A percentile compares a stretch with the other conserved stretches of the same genome.
These are phyloP conservation scores for Rhagologus leucostigma DNA, from an alignment of 2,113 vertebrate genomes.

Conservation along the genomic window DNA sequence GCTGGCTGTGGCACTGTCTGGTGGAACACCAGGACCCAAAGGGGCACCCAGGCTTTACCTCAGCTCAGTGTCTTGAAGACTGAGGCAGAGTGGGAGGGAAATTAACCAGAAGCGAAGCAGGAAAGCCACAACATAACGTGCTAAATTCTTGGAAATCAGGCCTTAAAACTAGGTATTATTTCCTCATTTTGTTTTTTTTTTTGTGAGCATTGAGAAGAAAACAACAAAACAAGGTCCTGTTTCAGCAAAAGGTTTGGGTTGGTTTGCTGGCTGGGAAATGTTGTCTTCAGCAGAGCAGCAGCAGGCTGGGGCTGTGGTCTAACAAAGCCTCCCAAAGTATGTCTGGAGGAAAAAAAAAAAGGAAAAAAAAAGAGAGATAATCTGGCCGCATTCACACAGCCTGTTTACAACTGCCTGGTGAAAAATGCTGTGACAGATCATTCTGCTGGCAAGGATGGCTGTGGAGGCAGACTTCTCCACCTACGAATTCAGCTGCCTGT, in stretches of 20 bases:
- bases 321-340: background rate
- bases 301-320: background rate
- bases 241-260: background rate
- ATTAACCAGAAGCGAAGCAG: background rate
- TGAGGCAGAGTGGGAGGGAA: background rate
- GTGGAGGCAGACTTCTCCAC: background rate
- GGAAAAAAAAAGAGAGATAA: background rate
- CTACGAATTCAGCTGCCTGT: background rate
- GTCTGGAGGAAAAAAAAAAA: background rate
- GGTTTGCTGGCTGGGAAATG: background rate
- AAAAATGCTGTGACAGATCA: background rate
- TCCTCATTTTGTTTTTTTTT: background rate
- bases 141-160: background rate
- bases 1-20: background rate
- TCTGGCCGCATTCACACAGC: background rate
- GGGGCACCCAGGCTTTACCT: background rate
- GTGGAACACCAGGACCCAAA: background rate
- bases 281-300: background rate
- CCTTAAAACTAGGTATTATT: background rate
- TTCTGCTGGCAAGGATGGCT: background rate
- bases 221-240: background rate
- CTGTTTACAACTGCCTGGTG: background rate
- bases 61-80: background rate
- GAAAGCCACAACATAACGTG: background rate
- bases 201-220: background rate